phyloP scores from a whole-genome alignment of 2,113 vertebrate genomes.

The Serinus canaria region DNA sequence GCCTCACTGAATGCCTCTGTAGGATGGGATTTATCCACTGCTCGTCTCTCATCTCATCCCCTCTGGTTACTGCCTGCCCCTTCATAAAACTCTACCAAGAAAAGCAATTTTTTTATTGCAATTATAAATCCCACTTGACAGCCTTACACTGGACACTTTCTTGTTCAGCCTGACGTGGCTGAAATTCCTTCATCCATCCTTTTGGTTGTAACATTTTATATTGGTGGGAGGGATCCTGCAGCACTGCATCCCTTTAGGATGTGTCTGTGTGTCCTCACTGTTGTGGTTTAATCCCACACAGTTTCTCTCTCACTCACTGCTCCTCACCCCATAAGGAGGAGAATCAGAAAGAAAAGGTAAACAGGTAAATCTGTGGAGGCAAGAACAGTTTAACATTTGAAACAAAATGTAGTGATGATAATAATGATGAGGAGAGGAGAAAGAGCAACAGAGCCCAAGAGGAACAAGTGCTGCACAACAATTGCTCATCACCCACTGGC shows the following conservation, averaged over 20 bases:
- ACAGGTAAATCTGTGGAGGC: not conserved
- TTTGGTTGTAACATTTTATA: not conserved
- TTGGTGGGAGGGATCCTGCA: not conserved
- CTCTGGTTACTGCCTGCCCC: not conserved
- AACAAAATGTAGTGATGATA: not conserved
- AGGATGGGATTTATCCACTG: not conserved
- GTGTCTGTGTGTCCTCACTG: not conserved
- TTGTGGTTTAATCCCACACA: not conserved
- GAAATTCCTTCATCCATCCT: not conserved
- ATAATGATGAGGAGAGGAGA: not conserved
- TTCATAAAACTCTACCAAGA: not conserved
- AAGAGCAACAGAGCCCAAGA: not conserved
- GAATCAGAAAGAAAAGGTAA: not conserved
- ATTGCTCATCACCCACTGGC: not conserved
- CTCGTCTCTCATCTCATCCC: not conserved
- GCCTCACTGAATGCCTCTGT: not conserved
- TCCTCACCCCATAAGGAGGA: not conserved
- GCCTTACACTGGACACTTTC: too few relatives aligned
- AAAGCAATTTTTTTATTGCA: not conserved
- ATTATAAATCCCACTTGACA: not conserved
- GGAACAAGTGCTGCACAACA: not conserved
- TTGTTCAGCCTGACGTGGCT: not conserved
- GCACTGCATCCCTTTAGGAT: not conserved
- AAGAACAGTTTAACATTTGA: not conserved
- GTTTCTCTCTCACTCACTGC: not conserved